phyloP scores from a whole-genome alignment of 1,140 invertebrate genomes.

The Drosophila parvula region DNA sequence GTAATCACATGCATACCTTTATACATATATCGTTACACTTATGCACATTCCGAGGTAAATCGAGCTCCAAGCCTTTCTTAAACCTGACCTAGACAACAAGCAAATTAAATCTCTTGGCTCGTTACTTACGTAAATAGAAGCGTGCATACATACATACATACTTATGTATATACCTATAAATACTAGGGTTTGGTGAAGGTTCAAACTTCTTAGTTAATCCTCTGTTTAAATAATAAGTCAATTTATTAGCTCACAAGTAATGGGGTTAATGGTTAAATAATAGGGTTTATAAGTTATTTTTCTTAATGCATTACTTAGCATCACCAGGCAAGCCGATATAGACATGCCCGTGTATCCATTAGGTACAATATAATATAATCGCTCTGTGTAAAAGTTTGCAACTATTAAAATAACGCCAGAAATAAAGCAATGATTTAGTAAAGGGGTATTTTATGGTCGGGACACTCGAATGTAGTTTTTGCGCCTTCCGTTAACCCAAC shows the following conservation, averaged over 20 bases:
- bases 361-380: background rate
- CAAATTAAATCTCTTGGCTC: constrained; percentile 1
- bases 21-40: too few relatives aligned
- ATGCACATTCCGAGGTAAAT: background rate
- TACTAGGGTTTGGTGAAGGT: background rate
- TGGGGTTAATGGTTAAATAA: too few relatives aligned
- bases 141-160: background rate
- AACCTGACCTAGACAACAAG: constrained; percentile 53
- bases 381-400: background rate
- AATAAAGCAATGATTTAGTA: background rate
- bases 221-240: background rate
- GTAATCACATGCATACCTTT: background rate
- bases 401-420: too few relatives aligned
- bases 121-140: background rate
- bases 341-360: background rate
- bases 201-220: background rate
- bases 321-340: background rate
- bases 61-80: background rate
- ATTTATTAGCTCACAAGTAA: background rate
- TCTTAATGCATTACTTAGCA: background rate
- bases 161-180: background rate
- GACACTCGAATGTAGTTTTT: background rate
- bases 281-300: background rate
- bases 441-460: background rate
- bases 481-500: constrained; percentile 6